phyloP scores from a whole-genome alignment of 2,888 invertebrate species.

The Antheraea yamamai region DNA sequence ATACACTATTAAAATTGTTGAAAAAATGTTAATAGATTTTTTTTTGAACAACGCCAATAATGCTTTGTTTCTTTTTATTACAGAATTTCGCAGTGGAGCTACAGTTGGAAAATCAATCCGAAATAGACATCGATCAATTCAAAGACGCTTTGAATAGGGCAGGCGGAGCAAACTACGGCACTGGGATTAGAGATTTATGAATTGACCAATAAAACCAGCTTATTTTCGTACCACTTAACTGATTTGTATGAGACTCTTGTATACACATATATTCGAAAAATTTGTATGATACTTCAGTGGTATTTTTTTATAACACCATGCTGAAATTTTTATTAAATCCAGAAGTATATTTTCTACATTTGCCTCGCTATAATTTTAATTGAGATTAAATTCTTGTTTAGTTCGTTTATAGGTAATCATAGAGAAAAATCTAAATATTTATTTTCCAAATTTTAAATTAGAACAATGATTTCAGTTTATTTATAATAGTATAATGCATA shows the following conservation, averaged over 20 bases:
- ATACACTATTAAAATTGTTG: background rate
- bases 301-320: constrained; percentile 14
- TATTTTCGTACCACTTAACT: constrained; percentile 43
- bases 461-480: constrained; percentile 42
- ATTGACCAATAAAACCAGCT: constrained; percentile 51
- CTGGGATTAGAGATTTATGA: constrained; percentile 86
- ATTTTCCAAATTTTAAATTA: constrained; percentile 38
- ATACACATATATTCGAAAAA: constrained; percentile 16
- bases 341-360: constrained; percentile 15
- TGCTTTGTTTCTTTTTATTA: constrained; percentile 43
- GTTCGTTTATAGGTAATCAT: constrained; percentile 8
- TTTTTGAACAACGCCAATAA: background rate
- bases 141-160: constrained; percentile 86
- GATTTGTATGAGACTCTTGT: constrained; percentile 34
- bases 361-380: constrained; percentile 14
- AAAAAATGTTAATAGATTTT: background rate
- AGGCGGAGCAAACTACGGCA: constrained; percentile 91
- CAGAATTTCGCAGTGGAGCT: constrained; percentile 91
- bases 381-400: constrained; percentile 17
- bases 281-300: constrained; percentile 11
- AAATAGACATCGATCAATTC: constrained; percentile 87
- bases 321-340: background rate
- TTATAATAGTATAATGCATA: constrained; percentile 25
- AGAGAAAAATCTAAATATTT: constrained; percentile 14
- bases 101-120: constrained; percentile 85